Evolutionary conservation across 35 echinoderm and acorn worm species (phyloP), one percentile per base, ranked within the genome.

Genomic region (Strongylocentrotus purpuratus): DNA sequence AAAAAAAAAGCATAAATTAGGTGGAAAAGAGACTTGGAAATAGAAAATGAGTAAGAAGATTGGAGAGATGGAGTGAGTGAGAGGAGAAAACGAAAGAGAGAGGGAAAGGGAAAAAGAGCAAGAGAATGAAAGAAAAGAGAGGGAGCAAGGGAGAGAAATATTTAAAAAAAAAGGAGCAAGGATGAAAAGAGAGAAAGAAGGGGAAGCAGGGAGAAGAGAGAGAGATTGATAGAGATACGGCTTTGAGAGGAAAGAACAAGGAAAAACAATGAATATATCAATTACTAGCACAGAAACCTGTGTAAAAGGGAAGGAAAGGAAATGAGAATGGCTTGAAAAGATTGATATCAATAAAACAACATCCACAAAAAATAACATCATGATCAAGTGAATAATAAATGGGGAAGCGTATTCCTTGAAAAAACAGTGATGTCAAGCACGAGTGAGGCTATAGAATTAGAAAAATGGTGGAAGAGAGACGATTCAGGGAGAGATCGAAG

Each of bases 371-470:
- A 28, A 78, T 2, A 78, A 28, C 17, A 59, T 59, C 52, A 59
- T 14, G 11, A 59, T 59, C 22, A n/a, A 78, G 25, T 78, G 65
- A 78, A 78, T 78, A 78, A 28, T 28, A 78, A 78, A 78, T 78
- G 18, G 20, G 20, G 28, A 78, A 78, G 28, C 28, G 65, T n/a
- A 78, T 31, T 4, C 22, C 18, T 25, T 7, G 6, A 28, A 78
- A 78, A 78, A 78, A n/a, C 65, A 78, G 20, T 28, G 65, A 78
- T 78, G 65, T 78, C 65, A 78, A 78, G 65, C 65, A 78, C 65
- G 65, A 78, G 28, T 78, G 65, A 78, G n/a, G 65, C 65, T 78
- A n/a, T 31, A 78, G 65, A 78, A 78, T 4, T 31, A 78, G 65
- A 78, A 78, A 78, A 22, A n/a, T 0, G 25, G 22, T 28, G 25